These are phyloP conservation scores for Epinephelus malabaricus DNA, from an alignment of 2,797 vertebrate genomes.

Conservation along the genomic window DNA sequence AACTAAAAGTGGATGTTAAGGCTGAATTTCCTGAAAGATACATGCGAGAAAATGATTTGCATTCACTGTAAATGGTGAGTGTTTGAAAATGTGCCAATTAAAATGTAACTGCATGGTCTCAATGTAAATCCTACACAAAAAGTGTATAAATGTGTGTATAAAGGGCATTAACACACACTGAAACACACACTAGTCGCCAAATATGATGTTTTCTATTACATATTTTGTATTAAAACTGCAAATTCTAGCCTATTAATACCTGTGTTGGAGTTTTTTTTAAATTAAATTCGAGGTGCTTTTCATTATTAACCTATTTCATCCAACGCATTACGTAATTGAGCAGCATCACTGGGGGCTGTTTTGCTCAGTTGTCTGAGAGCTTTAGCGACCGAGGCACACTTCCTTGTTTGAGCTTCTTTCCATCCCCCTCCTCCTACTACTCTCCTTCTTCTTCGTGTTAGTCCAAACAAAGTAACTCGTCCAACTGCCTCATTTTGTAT, in stretches of 20 bases:
- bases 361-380: slow-evolving; percentile 52
- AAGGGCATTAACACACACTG: no score
- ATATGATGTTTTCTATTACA: rapidly evolving
- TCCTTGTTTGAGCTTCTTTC: slow-evolving; percentile 75
- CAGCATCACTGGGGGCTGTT: slow-evolving; percentile 62
- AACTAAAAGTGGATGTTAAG: rapidly evolving
- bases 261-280: no score
- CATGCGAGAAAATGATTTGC: background rate
- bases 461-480: slow-evolving; percentile 22
- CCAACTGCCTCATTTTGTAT: background rate
- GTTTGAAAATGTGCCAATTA: no score
- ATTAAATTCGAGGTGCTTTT: background rate
- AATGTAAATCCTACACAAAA: background rate
- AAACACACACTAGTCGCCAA: background rate
- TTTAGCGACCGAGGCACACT: slow-evolving; percentile 73
- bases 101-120: no score
- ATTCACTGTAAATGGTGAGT: background rate
- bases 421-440: background rate
- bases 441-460: background rate
- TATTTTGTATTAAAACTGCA: background rate
- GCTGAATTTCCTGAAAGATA: background rate
- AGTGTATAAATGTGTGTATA: rapidly evolving
- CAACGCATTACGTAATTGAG: slow-evolving; percentile 83
- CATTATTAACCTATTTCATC: slow-evolving; percentile 24
- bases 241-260: no score